Conservation (phyloP, 2,888 invertebrate genomes). For the Patella ulyssiponensis region DNA sequence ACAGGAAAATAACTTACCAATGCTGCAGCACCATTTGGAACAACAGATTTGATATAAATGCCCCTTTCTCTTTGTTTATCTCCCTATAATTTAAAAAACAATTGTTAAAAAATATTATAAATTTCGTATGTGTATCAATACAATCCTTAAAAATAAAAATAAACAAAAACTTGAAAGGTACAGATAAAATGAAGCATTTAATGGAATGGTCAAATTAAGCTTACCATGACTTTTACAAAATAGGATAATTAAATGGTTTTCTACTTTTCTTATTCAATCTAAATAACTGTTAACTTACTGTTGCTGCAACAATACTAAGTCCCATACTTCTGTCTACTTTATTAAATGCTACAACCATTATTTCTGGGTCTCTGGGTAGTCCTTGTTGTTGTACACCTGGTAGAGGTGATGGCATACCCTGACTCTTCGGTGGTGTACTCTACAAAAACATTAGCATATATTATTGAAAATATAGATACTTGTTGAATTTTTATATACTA, state of each 20-base stretch:
- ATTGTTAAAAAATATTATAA: too few species aligned
- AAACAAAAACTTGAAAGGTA: too few species aligned
- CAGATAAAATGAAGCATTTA: too few species aligned
- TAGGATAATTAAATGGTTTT: neutral
- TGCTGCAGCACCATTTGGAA: constrained; percentile 80
- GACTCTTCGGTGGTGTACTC: constrained; percentile 19
- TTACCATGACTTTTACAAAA: too few species aligned
- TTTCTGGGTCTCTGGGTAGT: constrained; percentile 76
- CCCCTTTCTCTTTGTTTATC: constrained; percentile 88
- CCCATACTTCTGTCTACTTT: constrained; percentile 98
- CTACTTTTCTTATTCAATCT: neutral
- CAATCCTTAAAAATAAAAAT: too few species aligned
- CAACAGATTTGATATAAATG: constrained; percentile 98
- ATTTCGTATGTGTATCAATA: too few species aligned
- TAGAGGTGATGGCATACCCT: constrained; percentile 17
- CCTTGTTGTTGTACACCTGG: constrained; percentile 38
- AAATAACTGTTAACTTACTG: constrained; percentile 76
- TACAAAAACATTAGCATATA: neutral
- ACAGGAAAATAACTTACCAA: constrained; percentile 64
- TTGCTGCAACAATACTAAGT: constrained; percentile 97
- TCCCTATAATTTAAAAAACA: constrained; percentile 74
- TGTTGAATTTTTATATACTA: too few species aligned
- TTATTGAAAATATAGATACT: too few species aligned
- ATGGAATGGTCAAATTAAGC: too few species aligned
- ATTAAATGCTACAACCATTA: constrained; percentile 89